These are phyloP conservation scores for Aplidium turbinatum DNA, from an alignment of 23 tunicate species.

Conservation along the genomic window DNA sequence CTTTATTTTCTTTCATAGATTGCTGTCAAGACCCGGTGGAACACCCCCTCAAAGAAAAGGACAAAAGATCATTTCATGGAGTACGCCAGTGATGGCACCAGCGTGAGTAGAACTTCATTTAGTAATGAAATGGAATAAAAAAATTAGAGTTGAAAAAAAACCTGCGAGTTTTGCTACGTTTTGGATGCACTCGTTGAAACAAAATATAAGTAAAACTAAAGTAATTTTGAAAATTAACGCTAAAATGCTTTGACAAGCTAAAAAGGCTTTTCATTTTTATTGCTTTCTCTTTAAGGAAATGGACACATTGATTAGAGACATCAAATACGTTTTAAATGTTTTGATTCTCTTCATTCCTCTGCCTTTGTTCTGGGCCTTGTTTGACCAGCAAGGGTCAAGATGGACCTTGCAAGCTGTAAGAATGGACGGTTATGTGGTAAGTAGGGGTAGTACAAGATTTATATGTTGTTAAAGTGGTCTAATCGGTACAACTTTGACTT, in stretches of 20 bases:
- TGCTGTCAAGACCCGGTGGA: constrained; percentile 63
- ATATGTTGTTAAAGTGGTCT: too few species aligned
- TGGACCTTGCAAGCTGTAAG: constrained; percentile 98
- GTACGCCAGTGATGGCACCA: constrained; percentile 79
- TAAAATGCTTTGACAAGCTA: too few species aligned
- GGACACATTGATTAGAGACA: constrained; percentile 78
- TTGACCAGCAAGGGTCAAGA: constrained; percentile 98
- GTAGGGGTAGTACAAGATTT: too few species aligned
- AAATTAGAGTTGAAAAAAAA: too few species aligned
- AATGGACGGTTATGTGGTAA: constrained; percentile 94
- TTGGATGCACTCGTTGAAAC: too few species aligned
- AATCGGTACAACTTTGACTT: too few species aligned
- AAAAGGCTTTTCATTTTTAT: neutral
- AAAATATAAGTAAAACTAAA: too few species aligned
- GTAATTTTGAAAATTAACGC: too few species aligned
- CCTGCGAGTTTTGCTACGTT: too few species aligned
- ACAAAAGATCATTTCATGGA: constrained; percentile 93
- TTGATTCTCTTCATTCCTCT: constrained; percentile 86
- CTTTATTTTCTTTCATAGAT: constrained; percentile 24
- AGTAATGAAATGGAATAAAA: too few species aligned
- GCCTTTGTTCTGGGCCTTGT: constrained; percentile 93
- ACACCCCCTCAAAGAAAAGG: constrained; percentile 49
- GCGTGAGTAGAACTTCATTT: constrained; percentile 38
- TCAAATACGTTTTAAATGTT: constrained; percentile 73
- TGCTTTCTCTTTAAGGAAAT: neutral